These are phyloP conservation scores for Dione juno DNA, from an alignment of 2,888 invertebrate species.

Conservation along the genomic window DNA sequence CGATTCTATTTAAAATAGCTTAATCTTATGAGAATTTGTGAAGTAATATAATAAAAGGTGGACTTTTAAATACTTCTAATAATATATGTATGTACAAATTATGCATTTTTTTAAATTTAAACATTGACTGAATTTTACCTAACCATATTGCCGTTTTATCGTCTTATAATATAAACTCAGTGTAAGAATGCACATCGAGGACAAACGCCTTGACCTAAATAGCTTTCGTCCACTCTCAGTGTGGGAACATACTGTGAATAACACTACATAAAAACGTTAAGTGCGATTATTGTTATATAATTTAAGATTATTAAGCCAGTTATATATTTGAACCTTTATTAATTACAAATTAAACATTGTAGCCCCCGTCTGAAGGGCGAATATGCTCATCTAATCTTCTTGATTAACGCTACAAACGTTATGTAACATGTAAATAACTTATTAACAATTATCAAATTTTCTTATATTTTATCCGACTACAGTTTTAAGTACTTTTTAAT, in stretches of 20 bases:
- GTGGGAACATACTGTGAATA: slow-evolving; percentile 4
- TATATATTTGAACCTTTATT: too few species aligned
- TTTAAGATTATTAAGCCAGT: background rate
- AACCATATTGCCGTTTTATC: background rate
- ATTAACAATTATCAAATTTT: background rate
- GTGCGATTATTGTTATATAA: slow-evolving; percentile 3
- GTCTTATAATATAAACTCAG: background rate
- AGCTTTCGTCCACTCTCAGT: background rate
- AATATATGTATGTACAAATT: too few species aligned
- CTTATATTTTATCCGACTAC: background rate
- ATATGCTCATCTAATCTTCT: slow-evolving; percentile 1
- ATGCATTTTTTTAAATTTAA: too few species aligned
- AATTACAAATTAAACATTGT: background rate
- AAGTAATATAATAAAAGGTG: too few species aligned
- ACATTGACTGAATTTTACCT: too few species aligned
- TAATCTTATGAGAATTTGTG: too few species aligned
- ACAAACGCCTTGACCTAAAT: slow-evolving; percentile 21
- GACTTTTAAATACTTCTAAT: too few species aligned
- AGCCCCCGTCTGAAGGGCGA: background rate
- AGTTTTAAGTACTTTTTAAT: background rate
- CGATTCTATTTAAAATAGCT: too few species aligned
- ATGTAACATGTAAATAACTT: background rate
- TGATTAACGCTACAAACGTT: slow-evolving; percentile 1
- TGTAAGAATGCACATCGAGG: slow-evolving; percentile 5
- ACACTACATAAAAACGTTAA: background rate